Evolutionary conservation across 2,113 vertebrate species (phyloP).

Genomic region (Turnix velox): DNA sequence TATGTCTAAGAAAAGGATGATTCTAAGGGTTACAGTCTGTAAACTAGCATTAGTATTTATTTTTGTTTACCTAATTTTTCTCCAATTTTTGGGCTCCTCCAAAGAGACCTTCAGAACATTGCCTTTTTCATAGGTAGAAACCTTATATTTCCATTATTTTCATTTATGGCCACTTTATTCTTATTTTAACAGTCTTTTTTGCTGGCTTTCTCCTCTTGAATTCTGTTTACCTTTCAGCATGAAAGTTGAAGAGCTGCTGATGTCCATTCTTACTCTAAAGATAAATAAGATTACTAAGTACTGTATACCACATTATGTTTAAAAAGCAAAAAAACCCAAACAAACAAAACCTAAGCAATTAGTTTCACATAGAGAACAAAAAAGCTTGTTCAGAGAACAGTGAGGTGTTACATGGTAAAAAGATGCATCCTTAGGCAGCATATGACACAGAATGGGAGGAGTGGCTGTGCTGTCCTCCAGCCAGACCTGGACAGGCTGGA

Average conservation of each 20-base stretch:
- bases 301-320: not conserved
- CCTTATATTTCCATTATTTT: not conserved
- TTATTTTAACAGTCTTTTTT: not conserved
- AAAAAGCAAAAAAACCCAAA: not conserved
- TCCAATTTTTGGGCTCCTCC: not conserved
- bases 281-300: fast-evolving
- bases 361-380: not conserved
- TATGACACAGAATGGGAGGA: no score
- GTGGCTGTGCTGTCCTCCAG: no score
- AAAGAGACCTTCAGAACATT: not conserved
- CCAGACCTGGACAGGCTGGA: no score
- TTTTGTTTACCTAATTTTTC: not conserved
- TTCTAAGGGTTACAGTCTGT: not conserved
- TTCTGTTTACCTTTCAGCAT: not conserved
- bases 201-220: not conserved
- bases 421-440: not conserved
- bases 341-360: no score
- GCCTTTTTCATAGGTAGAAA: not conserved
- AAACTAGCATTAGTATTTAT: not conserved
- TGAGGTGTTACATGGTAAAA: not conserved
- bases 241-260: not conserved
- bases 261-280: not conserved
- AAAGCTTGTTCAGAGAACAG: not conserved
- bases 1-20: not conserved
- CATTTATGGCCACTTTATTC: not conserved